Percentiles rank a stretch among this genome's conserved stretches.
Conservation (phyloP, 2,113 vertebrate species). For the Melanerpes aurifrons region DNA sequence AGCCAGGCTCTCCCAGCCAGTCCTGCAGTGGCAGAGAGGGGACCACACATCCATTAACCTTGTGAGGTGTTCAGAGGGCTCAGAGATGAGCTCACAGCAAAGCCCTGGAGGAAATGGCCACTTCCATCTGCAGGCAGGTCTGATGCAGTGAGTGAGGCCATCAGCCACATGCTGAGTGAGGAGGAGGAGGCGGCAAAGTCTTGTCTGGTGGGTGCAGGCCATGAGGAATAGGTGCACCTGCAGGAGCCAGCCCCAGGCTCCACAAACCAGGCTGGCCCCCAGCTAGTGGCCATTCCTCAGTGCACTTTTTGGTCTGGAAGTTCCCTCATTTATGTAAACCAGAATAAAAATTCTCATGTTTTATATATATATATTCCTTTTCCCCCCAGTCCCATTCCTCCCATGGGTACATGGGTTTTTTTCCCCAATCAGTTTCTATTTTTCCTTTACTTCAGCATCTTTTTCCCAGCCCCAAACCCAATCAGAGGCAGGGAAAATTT, state of each 20-base stretch:
- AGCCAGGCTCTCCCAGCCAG: not conserved
- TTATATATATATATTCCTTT: no score
- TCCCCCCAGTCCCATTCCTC: not conserved
- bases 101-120: not conserved
- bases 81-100: not conserved
- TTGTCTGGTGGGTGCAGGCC: accelerated
- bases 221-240: accelerated
- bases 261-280: not conserved
- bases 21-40: not conserved
- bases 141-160: not conserved
- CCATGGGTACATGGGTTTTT: accelerated
- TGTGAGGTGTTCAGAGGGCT: not conserved
- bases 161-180: accelerated
- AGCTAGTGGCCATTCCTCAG: not conserved
- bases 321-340: not conserved
- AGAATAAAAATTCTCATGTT: not conserved
- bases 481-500: not conserved
- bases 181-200: accelerated
- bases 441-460: not conserved
- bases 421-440: not conserved
- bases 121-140: not conserved
- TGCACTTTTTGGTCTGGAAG: not conserved
- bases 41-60: accelerated
- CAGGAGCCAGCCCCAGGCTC: not conserved
- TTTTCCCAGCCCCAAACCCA: not conserved